Evolutionary conservation across 2,113 vertebrate species (phyloP).

Genomic region (Odocoileus hemionus): DNA sequence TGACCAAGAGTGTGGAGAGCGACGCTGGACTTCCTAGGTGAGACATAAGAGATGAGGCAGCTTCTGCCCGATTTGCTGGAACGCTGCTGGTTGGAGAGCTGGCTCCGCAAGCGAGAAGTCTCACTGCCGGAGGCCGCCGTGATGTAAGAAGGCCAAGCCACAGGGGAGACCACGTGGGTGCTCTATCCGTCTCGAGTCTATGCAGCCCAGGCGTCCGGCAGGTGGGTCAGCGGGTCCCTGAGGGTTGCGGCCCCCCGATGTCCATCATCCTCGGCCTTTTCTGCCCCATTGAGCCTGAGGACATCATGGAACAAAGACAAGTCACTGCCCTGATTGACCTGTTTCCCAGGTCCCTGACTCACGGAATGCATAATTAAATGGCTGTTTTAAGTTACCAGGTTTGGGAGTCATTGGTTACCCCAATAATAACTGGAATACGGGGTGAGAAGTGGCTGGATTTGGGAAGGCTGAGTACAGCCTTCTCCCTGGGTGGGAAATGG

Average conservation of each 20-base stretch:
- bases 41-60: too few relatives aligned
- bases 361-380: too few relatives aligned
- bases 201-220: not conserved
- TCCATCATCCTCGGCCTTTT: not conserved
- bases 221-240: not conserved
- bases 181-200: not conserved
- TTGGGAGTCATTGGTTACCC: not conserved
- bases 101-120: not conserved
- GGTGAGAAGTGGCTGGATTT: not conserved
- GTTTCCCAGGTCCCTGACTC: not conserved
- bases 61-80: not conserved
- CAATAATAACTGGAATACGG: not conserved
- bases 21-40: not conserved
- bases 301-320: not conserved
- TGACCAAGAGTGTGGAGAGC: not conserved
- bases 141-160: not conserved
- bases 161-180: fast-evolving
- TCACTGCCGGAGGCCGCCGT: not conserved
- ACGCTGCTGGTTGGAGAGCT: too few relatives aligned
- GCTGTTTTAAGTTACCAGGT: not conserved
- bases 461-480: not conserved
- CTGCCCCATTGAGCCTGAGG: not conserved
- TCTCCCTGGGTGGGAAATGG: not conserved
- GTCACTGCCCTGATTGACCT: not conserved
- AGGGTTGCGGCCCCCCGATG: not conserved